Evolutionary conservation across 2,888 invertebrate genomes (phyloP).

Genomic region (Smittia aterrima): DNA sequence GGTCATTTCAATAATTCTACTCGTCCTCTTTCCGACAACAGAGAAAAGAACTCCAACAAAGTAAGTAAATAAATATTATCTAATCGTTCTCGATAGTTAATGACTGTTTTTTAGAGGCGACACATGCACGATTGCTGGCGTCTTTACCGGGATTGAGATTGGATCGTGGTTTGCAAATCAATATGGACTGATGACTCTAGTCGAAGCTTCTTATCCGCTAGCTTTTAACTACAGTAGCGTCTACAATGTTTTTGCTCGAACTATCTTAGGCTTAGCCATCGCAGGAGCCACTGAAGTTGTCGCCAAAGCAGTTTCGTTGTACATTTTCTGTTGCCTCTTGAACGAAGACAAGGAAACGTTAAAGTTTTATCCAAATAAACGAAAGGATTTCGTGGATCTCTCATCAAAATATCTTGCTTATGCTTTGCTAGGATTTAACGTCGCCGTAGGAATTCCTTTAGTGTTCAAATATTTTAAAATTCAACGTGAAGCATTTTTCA

Average conservation of each 20-base stretch:
- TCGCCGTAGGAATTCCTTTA: slow-evolving; percentile 72
- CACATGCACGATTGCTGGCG: slow-evolving; percentile 82
- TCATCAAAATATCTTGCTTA: slow-evolving; percentile 81
- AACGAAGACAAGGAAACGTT: slow-evolving; percentile 66
- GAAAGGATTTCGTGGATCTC: slow-evolving; percentile 68
- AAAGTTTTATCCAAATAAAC: slow-evolving; percentile 63
- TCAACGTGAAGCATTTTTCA: slow-evolving; percentile 79
- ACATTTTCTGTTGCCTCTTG: slow-evolving; percentile 67
- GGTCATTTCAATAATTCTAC: slow-evolving; percentile 63
- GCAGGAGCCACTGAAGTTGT: slow-evolving; percentile 67
- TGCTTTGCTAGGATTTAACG: slow-evolving; percentile 75
- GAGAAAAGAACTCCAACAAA: slow-evolving; percentile 88
- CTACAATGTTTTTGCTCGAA: slow-evolving; percentile 52
- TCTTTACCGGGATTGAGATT: slow-evolving; percentile 71
- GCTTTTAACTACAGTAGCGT: slow-evolving; percentile 68
- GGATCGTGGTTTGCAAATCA: slow-evolving; percentile 87
- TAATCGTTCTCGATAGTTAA: not conserved
- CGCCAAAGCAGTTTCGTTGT: slow-evolving; percentile 68
- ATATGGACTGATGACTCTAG: slow-evolving; percentile 65
- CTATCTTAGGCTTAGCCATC: slow-evolving; percentile 72
- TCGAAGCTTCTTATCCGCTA: slow-evolving; percentile 68
- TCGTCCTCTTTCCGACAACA: slow-evolving; percentile 77
- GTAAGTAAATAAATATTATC: slow-evolving; percentile 55
- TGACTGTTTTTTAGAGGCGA: slow-evolving; percentile 67
- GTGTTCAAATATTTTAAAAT: slow-evolving; percentile 74